Evolutionary conservation across 2,888 invertebrate species (phyloP), one percentile per base, ranked within the genome.

Genomic region (Mythimna lalbum): DNA sequence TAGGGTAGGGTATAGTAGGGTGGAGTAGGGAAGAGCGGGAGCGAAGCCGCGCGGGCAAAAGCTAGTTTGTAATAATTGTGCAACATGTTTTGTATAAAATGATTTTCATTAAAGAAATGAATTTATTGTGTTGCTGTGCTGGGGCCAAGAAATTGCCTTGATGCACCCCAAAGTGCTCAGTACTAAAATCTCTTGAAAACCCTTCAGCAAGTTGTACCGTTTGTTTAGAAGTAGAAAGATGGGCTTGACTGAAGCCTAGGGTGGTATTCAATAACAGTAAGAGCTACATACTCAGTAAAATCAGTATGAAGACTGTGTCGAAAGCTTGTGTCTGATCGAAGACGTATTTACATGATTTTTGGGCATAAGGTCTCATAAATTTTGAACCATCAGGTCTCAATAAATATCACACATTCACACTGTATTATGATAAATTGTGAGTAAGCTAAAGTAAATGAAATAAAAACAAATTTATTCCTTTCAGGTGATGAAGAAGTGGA

Each of bases 401-500:
- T 33, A 0, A 33, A 33, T 33, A 33, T 33, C 33, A 33, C 33
- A 33, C 33, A 33, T 33, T 33, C 33, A 33, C 7, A 33, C 33
- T 33, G 33, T 33, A 33, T 7, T 33, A 7, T 7, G 7, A 3
- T 49, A 49, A n/a, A 49, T n/a, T 10, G 10, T 21, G n/a, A 47
- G n/a, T n/a, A 12, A 10, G 10, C 10, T 50, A 10, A 21, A 21
- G n/a, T 50, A 31, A 31, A 19, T 17, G 9, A 53, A 47, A 49
- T 23, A 19, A 47, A 19, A 47, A 47, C 7, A n/a, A 47, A 47
- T 49, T 9, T 7, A 19, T n/a, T 49, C 1, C 1, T 82, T 59
- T 31, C 80, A 73, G 81, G 56, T 61, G 76, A 57, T 4, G 57
- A 68, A 33, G 56, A 68, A 33, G 31, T 33, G 21, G 57, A 71